These are phyloP conservation scores for Toxotes jaculatrix DNA, from an alignment of 2,113 vertebrate species.

Conservation along the genomic window DNA sequence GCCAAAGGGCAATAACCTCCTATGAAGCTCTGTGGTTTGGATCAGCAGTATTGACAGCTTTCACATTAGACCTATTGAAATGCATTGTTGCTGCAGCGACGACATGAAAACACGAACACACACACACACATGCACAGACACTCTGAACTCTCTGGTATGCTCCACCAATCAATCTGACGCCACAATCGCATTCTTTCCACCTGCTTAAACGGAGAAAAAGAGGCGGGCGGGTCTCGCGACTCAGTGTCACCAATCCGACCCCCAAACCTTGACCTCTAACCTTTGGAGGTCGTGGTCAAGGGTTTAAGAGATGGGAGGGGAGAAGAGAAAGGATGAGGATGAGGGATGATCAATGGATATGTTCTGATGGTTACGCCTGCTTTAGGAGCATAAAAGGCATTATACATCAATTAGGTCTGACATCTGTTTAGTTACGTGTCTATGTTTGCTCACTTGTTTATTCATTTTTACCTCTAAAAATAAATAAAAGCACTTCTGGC, in stretches of 20 bases:
- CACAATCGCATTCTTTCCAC: slow-evolving; percentile 79
- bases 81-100: slow-evolving; percentile 73
- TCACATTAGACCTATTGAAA: slow-evolving; percentile 83
- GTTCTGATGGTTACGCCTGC: slow-evolving; percentile 87
- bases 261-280: slow-evolving; percentile 87
- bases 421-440: slow-evolving; percentile 55
- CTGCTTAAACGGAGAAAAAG: slow-evolving; percentile 74
- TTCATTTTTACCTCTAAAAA: not conserved
- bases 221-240: slow-evolving; percentile 60
- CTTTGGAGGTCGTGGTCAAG: slow-evolving; percentile 86
- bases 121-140: slow-evolving; percentile 30
- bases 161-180: slow-evolving; percentile 78
- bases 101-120: slow-evolving; percentile 46
- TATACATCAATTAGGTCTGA: slow-evolving; percentile 72
- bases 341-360: slow-evolving; percentile 84
- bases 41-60: slow-evolving; percentile 84
- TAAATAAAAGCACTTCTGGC: not conserved
- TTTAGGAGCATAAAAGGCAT: slow-evolving; percentile 73
- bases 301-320: slow-evolving; percentile 81
- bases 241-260: slow-evolving; percentile 80
- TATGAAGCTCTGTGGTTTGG: slow-evolving; percentile 76
- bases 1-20: slow-evolving; percentile 76
- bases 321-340: slow-evolving; percentile 66
- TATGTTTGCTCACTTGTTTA: slow-evolving; percentile 80
- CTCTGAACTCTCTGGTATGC: slow-evolving; percentile 48